Conservation (phyloP, 64 coral and sea anemone species). For the Montipora sp. region DNA sequence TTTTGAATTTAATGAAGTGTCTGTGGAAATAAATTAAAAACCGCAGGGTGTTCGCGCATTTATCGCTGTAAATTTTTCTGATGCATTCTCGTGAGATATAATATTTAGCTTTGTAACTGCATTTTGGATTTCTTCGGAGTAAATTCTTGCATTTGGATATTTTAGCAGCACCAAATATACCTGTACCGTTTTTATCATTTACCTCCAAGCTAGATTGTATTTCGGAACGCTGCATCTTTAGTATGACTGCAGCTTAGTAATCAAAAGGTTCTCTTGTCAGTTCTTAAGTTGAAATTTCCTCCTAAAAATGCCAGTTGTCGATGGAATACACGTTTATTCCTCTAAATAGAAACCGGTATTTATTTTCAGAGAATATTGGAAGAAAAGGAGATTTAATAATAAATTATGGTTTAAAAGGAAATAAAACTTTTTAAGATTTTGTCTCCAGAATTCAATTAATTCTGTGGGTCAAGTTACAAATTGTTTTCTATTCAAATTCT, state of each 20-base stretch:
- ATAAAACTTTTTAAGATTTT: background rate
- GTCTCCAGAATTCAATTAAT: background rate
- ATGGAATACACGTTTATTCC: background rate
- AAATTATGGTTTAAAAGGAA: too few relatives aligned
- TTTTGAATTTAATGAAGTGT: background rate
- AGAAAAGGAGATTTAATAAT: too few relatives aligned
- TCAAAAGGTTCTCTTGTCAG: too few relatives aligned
- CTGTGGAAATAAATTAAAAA: constrained; percentile 5
- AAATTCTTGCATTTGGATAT: background rate
- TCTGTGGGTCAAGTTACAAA: background rate
- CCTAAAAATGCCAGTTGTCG: too few relatives aligned
- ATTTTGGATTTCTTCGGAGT: background rate
- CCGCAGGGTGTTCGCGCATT: background rate
- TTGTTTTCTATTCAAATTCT: background rate
- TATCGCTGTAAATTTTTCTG: background rate
- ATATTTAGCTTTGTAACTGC: background rate
- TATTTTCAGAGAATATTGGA: background rate
- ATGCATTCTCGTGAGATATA: background rate
- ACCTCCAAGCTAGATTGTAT: background rate
- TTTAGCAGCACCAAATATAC: background rate
- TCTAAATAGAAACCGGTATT: background rate
- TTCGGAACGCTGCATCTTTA: background rate
- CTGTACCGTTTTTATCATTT: too few relatives aligned
- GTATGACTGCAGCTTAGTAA: too few relatives aligned
- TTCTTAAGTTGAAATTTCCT: too few relatives aligned